A percentile compares a stretch with the other conserved stretches of the same genome.
Conservation (phyloP, 2,888 invertebrate genomes). For the Beris morrisii region DNA sequence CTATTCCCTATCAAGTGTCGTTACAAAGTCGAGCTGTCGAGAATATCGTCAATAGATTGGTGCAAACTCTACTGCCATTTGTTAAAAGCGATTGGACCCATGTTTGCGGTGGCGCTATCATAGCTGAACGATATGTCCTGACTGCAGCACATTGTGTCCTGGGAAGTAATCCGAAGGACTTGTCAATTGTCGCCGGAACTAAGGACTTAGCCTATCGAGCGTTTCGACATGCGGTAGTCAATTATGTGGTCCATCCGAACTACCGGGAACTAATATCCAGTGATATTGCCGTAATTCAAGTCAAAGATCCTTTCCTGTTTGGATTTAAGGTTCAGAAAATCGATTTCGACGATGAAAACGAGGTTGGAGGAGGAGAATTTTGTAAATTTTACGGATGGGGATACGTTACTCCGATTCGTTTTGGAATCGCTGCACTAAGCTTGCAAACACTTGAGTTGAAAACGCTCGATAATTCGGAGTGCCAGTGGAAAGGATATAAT, state of each 20-base stretch:
- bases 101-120: slow-evolving; percentile 24
- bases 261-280: slow-evolving; percentile 3
- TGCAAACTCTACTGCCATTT: slow-evolving; percentile 16
- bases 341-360: slow-evolving; percentile 8
- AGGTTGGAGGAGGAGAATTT: not conserved
- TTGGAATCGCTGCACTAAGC: slow-evolving; percentile 21
- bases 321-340: slow-evolving; percentile 21
- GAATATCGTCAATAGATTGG: slow-evolving; percentile 20
- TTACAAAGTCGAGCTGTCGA: slow-evolving; percentile 22
- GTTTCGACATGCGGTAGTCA: slow-evolving; percentile 9
- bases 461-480: slow-evolving; percentile 6
- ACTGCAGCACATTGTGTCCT: slow-evolving; percentile 23
- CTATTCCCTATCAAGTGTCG: slow-evolving; percentile 26
- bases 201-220: slow-evolving; percentile 19
- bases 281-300: slow-evolving; percentile 16
- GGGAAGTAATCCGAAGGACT: not conserved
- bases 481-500: not conserved
- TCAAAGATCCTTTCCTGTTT: slow-evolving; percentile 1
- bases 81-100: slow-evolving; percentile 23
- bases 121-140: slow-evolving; percentile 11
- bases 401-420: slow-evolving; percentile 12
- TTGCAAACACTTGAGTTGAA: slow-evolving; percentile 24
- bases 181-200: slow-evolving; percentile 19
- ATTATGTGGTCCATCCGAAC: slow-evolving; percentile 10
- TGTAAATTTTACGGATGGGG: slow-evolving; percentile 30